Base-by-base conservation (phyloP, 1,140 invertebrate species). In the Metaphire vulgaris region DNA sequence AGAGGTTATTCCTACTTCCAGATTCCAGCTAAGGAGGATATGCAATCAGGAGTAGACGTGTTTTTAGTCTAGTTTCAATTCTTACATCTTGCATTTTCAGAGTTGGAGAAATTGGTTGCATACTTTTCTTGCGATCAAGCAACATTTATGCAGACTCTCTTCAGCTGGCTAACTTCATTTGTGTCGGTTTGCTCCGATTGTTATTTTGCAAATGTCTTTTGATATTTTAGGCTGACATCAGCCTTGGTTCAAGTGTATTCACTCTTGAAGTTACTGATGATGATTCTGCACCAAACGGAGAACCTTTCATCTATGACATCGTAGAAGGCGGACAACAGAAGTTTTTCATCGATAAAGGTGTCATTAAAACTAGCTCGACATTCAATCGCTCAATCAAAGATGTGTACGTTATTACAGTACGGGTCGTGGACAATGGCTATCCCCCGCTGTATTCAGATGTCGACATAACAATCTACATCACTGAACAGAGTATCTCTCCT, bases 401-500 rank as follows among this genome's bases (percentile, higher is more conserved):
- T 79, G 89, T 90, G 64, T 98, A 96, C 83, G 83, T 89, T 1
- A 87, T 99, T 33, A 83, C 78, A 15, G 82, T 98, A 1, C 88
- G 94, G 64, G 97, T 97, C 0, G 97, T 94, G 83, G 97, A 99
- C 85, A 96, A 95, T 84, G 96, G 96, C 12, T 92, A 90, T 32
- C 94, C 95, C 14, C 91, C 93, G 0, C 86, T 97, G 0, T 95
- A 90, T 82, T 94, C 95, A 0, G 94, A 97, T 83, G 91, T 94
- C 0, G 93, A 91, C 89, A 91, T 98, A 0, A 88, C 89, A 28
- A 89, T 97, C 1, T 91, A 91, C 78, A 87, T 97, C 0, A 93
- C 96, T 75, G 95, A 98, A 87, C 95, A 98, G 85, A 97, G 94
- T 31, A 92, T 95, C 80, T 96, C 94, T 87, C 93, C 95, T 0